A percentile compares a stretch with the other conserved stretches of the same genome.
phyloP scores from a whole-genome alignment of 2,888 invertebrate species.

The Thecocarcelia acutangulata region DNA sequence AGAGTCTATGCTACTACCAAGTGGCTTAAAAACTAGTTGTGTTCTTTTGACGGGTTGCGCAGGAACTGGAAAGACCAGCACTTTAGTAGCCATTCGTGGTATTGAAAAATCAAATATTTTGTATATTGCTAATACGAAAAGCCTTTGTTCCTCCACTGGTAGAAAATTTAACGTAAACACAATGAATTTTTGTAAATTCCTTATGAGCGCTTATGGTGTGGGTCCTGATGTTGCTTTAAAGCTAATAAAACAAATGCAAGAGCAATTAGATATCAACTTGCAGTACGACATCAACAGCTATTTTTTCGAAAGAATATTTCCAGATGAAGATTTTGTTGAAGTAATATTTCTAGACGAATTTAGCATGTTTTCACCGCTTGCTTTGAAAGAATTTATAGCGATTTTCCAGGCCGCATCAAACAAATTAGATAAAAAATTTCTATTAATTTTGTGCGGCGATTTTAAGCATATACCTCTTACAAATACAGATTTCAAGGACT shows the following conservation, averaged over 20 bases:
- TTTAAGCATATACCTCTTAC: constrained; percentile 3
- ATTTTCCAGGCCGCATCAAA: neutral
- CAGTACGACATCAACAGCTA: too few species aligned
- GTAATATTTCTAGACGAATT: constrained; percentile 2
- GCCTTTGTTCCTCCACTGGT: neutral
- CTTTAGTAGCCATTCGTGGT: neutral
- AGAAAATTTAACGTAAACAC: neutral
- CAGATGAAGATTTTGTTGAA: neutral
- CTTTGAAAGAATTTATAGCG: neutral
- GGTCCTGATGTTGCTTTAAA: too few species aligned
- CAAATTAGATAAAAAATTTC: neutral
- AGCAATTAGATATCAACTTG: too few species aligned
- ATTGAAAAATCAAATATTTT: neutral
- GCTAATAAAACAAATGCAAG: neutral
- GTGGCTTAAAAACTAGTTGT: neutral
- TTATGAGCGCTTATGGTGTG: neutral
- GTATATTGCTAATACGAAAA: neutral
- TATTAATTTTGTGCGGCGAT: constrained; percentile 1
- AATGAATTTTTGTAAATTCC: neutral
- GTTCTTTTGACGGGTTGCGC: neutral
- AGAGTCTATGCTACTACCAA: too few species aligned
- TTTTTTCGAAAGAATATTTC: too few species aligned
- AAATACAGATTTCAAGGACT: neutral
- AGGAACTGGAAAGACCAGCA: neutral
- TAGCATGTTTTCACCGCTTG: neutral